Percentiles rank a stretch among this genome's conserved stretches.
Conservation (phyloP, 92 coral and sea anemone species). For the Phenganax stokvisi region DNA sequence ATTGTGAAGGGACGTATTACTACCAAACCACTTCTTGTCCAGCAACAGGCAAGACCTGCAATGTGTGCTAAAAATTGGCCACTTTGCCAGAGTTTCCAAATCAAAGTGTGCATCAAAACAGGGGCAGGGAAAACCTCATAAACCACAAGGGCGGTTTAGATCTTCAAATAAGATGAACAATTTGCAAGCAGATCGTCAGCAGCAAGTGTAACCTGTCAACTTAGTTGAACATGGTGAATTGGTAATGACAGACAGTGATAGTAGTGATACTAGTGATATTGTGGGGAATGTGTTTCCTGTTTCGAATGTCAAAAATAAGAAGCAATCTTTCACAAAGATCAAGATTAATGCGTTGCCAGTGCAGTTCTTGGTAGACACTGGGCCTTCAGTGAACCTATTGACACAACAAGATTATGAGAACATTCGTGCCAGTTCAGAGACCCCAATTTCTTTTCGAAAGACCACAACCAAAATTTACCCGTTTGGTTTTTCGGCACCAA, state of each 20-base stretch:
- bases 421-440: slow-evolving; percentile 4
- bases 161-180: slow-evolving; percentile 9
- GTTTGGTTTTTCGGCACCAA: too few species aligned
- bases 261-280: not conserved
- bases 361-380: slow-evolving; percentile 32
- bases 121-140: not conserved
- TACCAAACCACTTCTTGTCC: slow-evolving; percentile 21
- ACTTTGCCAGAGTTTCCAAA: slow-evolving; percentile 32
- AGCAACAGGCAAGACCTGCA: slow-evolving; percentile 16
- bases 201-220: not conserved
- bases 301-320: slow-evolving; percentile 15
- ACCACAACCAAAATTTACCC: slow-evolving; percentile 15
- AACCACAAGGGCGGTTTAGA: not conserved
- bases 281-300: slow-evolving; percentile 24
- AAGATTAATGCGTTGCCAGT: slow-evolving; percentile 7
- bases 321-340: slow-evolving; percentile 10
- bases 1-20: slow-evolving; percentile 35
- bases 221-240: not conserved
- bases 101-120: slow-evolving; percentile 21
- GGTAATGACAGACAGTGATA: slow-evolving; percentile 8
- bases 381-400: slow-evolving; percentile 41
- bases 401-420: slow-evolving; percentile 7
- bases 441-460: not conserved
- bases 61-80: slow-evolving; percentile 36
- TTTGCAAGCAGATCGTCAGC: not conserved